Percentiles rank a stretch among this genome's conserved stretches.
These are phyloP conservation scores for Xiphophorus hellerii DNA, from an alignment of 2,113 vertebrate genomes.

Conservation along the genomic window DNA sequence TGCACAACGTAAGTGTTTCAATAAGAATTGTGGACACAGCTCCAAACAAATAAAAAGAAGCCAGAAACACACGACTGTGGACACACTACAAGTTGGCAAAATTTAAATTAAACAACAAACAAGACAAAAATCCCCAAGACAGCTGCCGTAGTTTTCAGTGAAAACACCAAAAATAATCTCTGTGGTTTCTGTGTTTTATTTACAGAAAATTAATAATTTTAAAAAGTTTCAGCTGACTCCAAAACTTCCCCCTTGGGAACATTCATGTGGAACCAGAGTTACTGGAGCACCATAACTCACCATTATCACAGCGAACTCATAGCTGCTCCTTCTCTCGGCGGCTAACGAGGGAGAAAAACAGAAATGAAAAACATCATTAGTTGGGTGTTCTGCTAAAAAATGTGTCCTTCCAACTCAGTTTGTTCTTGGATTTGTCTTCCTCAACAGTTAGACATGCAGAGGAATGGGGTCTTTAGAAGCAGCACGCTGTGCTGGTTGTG, in stretches of 20 bases:
- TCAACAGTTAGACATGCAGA: slow-evolving; percentile 23
- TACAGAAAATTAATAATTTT: not conserved
- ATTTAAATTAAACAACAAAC: not conserved
- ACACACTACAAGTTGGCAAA: not conserved
- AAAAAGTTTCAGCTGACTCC: slow-evolving; percentile 27
- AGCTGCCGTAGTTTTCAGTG: not conserved
- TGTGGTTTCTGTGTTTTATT: not conserved
- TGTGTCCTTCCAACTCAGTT: slow-evolving; percentile 31
- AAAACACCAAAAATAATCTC: not conserved
- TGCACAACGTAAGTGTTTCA: not conserved
- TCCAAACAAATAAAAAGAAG: not conserved
- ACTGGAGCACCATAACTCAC: slow-evolving; percentile 69
- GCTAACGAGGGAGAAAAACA: slow-evolving; percentile 55
- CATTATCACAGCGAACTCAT: slow-evolving; percentile 76
- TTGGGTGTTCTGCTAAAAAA: slow-evolving; percentile 38
- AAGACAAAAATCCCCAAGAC: not conserved
- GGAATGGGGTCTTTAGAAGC: slow-evolving; percentile 1
- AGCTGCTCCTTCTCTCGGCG: slow-evolving; percentile 40
- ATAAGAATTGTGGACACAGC: not conserved
- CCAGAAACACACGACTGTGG: not conserved
- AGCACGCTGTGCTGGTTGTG: slow-evolving; percentile 1
- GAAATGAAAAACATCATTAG: slow-evolving; percentile 68
- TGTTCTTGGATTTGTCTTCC: slow-evolving; percentile 36
- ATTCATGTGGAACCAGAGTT: slow-evolving; percentile 58
- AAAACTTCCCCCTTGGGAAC: slow-evolving; percentile 38